Conservation (phyloP, 37 sponge, comb jelly and placozoan genomes). For the Spongilla lacustris region DNA sequence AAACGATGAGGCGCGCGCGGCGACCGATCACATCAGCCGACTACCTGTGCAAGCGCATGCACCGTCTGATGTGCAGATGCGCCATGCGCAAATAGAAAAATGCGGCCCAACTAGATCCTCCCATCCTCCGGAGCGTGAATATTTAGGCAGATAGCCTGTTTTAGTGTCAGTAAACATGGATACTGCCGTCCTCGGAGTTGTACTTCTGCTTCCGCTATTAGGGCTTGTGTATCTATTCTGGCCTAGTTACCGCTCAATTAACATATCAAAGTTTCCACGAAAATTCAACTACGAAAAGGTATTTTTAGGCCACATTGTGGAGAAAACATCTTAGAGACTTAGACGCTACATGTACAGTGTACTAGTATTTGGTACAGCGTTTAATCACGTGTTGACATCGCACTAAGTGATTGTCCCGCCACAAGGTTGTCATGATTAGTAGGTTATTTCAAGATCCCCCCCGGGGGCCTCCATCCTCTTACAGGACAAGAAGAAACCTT, state of each 20-base stretch:
- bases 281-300: constrained; percentile 24
- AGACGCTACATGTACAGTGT: no score
- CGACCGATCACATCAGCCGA: background rate
- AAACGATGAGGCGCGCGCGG: background rate
- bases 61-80: no score
- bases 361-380: no score
- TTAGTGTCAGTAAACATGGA: background rate
- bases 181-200: background rate
- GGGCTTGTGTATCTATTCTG: background rate
- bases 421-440: background rate
- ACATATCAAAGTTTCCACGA: constrained; percentile 7
- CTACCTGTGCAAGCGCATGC: no score
- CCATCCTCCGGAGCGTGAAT: background rate
- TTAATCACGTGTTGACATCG: background rate
- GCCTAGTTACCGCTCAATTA: background rate
- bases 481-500: constrained; percentile 3
- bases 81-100: background rate
- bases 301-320: no score
- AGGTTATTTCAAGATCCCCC: no score
- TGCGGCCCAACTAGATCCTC: background rate
- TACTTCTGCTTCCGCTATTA: background rate
- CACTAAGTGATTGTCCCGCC: background rate
- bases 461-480: background rate
- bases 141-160: background rate
- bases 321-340: no score